Evolutionary conservation across 1,140 invertebrate genomes (phyloP), one percentile per base, ranked within the genome.

Genomic region (Pemphigus obesinymphae): DNA sequence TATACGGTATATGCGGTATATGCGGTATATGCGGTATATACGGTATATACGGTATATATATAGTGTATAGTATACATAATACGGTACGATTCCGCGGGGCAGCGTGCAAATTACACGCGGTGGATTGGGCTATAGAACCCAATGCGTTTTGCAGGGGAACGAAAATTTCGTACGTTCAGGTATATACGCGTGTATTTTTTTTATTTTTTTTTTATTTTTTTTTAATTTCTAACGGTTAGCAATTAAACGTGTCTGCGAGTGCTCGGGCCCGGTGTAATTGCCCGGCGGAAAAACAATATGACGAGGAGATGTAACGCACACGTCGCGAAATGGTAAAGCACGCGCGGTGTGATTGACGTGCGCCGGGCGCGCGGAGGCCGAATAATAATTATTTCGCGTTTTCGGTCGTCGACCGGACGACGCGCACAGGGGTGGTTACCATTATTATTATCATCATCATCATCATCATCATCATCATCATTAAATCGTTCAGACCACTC

Each of bases 241-340:
- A 78, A 78, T 78, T 78, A 78, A 78, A 78, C 29, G 50, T 58
- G 73, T 78, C 73, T 78, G 40, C 63, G 34, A 34, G 66, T n/a
- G 31, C 37, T 3, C 37, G 37, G 4, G 37, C 37, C 4, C 37
- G 37, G 37, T 40, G 37, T 40, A 40, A 10, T n/a, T 10, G 37
- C 4, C 4, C 37, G 37, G 10, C 4, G 4, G 37, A 50, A 50
- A 50, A 50, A 50, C 15, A 50, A 50, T 20, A 40, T 40, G 37
- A 10, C 37, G 10, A 40, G 10, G 37, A 40, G 31, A 68, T 37
- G 10, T 5, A 5, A 40, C 55, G 55, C 4, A 31, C 63, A 43
- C 26, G 17, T 53, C 43, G 40, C 43, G 45, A 76, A 76, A 76
- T 55, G 73, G 73, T 76, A 76, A 53, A 34, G 48, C 73, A 76